phyloP scores from a whole-genome alignment of 2,888 invertebrate genomes.

The Crepidodera aurea region DNA sequence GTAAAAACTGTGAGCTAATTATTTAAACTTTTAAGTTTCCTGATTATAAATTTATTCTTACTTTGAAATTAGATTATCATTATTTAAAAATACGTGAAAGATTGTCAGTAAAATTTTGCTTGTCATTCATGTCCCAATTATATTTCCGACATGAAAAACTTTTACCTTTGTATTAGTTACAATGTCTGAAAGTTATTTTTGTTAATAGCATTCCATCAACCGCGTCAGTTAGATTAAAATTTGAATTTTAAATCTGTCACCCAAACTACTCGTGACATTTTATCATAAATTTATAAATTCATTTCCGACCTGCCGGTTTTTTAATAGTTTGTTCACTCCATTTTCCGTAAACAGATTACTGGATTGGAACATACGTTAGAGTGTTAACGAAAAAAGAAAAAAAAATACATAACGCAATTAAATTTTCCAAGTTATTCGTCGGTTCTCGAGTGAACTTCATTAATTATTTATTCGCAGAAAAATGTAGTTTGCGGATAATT shows the following conservation, averaged over 20 bases:
- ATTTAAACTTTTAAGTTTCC: no score
- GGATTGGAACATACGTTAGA: constrained; percentile 4
- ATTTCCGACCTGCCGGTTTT: constrained; percentile 9
- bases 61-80: no score
- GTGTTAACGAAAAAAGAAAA: neutral
- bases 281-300: constrained; percentile 12
- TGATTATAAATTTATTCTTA: no score
- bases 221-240: constrained; percentile 6
- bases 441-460: neutral
- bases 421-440: constrained; percentile 1
- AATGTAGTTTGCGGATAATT: no score
- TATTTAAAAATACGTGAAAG: no score
- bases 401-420: neutral
- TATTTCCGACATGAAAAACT: neutral
- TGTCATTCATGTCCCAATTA: no score
- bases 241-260: constrained; percentile 10
- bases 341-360: constrained; percentile 8
- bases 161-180: neutral
- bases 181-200: neutral
- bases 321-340: constrained; percentile 10
- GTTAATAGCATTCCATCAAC: constrained; percentile 10
- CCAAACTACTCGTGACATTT: constrained; percentile 7
- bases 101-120: no score
- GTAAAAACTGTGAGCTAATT: neutral
- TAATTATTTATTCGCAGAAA: constrained; percentile 1